These are phyloP conservation scores for Ophthalmolycus amberensis DNA, from an alignment of 2,113 vertebrate genomes.

Conservation along the genomic window DNA sequence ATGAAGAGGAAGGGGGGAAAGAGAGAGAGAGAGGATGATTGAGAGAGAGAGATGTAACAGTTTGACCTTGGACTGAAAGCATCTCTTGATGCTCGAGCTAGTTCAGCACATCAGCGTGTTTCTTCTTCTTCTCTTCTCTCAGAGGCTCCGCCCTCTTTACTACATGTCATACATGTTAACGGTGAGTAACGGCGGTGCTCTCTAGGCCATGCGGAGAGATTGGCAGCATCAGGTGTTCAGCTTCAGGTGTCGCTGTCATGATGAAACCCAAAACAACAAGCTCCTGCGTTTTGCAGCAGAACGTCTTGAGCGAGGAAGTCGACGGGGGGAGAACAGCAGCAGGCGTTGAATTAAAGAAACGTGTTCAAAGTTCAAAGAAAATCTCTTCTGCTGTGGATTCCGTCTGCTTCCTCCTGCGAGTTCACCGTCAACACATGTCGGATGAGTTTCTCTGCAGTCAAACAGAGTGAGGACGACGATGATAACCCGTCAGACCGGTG, in stretches of 20 bases:
- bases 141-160: constrained; percentile 16
- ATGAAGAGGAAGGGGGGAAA: neutral
- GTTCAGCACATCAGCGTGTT: constrained; percentile 12
- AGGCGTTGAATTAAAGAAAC: neutral
- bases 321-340: neutral
- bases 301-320: neutral
- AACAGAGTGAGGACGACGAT: too few species aligned
- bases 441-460: neutral
- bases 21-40: constrained; percentile 26
- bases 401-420: constrained; percentile 1
- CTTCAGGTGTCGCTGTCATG: constrained; percentile 48
- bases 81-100: constrained; percentile 4
- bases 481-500: neutral
- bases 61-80: constrained; percentile 64
- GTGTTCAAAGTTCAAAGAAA: constrained; percentile 9
- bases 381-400: constrained; percentile 8
- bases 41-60: constrained; percentile 34
- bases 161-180: constrained; percentile 52
- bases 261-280: neutral
- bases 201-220: constrained; percentile 45
- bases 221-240: constrained; percentile 13
- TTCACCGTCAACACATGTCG: neutral
- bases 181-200: constrained; percentile 21
- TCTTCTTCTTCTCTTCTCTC: neutral
- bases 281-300: neutral